Conservation (phyloP, 1,140 invertebrate genomes). For the Diachasma alloeum region DNA sequence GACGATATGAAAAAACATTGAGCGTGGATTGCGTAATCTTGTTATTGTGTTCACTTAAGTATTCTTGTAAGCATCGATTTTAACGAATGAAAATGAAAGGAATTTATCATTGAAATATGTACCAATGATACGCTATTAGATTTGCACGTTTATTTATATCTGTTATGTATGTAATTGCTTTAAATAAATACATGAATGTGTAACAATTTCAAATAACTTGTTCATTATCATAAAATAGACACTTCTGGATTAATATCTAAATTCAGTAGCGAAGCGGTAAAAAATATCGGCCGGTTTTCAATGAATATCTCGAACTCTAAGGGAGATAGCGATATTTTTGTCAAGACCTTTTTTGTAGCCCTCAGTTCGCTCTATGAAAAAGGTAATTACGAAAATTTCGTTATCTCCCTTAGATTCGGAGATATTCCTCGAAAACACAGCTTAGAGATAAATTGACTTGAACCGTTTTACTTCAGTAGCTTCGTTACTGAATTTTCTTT, state of each 20-base stretch:
- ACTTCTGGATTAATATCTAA: neutral
- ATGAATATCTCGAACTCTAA: no score
- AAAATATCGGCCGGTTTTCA: no score
- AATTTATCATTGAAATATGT: slow-evolving; percentile 22
- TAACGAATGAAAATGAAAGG: neutral
- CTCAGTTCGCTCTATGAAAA: no score
- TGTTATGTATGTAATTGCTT: slow-evolving; percentile 52
- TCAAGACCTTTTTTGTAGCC: no score
- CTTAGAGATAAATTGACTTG: no score
- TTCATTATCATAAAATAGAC: neutral
- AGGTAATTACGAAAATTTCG: no score
- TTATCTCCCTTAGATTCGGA: no score
- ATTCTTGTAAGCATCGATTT: neutral
- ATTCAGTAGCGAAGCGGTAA: no score
- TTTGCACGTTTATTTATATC: slow-evolving; percentile 50
- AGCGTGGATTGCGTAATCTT: neutral
- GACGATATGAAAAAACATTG: neutral
- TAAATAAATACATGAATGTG: slow-evolving; percentile 47
- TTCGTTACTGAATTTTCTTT: neutral
- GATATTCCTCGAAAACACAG: no score
- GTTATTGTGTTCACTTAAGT: neutral
- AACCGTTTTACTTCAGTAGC: no score
- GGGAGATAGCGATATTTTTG: no score
- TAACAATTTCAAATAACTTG: neutral
- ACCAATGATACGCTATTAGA: slow-evolving; percentile 40